phyloP scores from a whole-genome alignment of 2,888 invertebrate species.

The Magallana nippona region DNA sequence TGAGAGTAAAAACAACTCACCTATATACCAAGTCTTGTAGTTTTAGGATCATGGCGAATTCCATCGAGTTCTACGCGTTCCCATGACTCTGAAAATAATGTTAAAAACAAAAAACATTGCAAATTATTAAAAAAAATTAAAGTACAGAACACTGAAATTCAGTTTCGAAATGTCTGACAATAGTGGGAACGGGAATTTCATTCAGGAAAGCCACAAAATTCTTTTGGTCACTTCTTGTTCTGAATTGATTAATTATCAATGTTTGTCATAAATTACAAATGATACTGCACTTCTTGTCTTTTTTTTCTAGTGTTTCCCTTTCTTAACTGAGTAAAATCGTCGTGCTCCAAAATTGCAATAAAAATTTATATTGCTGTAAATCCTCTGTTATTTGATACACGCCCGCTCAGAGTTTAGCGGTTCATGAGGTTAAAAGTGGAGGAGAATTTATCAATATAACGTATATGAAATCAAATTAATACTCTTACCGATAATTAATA shows the following conservation, averaged over 20 bases:
- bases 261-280: conserved; percentile 19
- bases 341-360: neutral
- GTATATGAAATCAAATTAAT: neutral
- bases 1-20: neutral
- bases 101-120: neutral
- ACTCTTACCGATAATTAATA: neutral
- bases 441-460: neutral
- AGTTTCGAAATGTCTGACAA: neutral
- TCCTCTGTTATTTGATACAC: conserved; percentile 11
- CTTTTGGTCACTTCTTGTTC: conserved; percentile 19
- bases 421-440: neutral
- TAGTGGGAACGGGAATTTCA: conserved; percentile 6
- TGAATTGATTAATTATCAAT: conserved; percentile 31
- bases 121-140: conserved; percentile 2
- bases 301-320: neutral
- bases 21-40: neutral
- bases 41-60: neutral
- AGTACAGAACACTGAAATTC: neutral
- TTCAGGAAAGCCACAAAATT: conserved; percentile 35
- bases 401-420: neutral
- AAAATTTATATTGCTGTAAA: conserved; percentile 4
- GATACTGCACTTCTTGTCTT: conserved; percentile 19
- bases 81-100: conserved; percentile 18
- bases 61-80: neutral
- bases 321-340: neutral